phyloP scores from a whole-genome alignment of 2,797 vertebrate genomes.

The Pipistrellus kuhlii region DNA sequence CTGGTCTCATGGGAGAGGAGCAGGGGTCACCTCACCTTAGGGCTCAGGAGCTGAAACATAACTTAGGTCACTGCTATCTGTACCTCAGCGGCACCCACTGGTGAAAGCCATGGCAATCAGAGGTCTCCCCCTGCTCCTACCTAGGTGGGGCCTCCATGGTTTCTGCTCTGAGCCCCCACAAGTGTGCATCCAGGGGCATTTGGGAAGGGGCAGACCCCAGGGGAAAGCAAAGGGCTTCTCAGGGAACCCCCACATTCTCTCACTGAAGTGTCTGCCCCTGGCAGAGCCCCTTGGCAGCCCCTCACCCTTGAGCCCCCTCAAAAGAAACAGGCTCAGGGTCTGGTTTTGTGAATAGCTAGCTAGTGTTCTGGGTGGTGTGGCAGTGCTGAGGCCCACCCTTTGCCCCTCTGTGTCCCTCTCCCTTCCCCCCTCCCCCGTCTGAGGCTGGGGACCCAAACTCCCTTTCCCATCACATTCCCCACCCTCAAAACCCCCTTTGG shows the following conservation, averaged over 20 bases:
- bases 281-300: slow-evolving; percentile 66
- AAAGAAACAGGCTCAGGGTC: slow-evolving; percentile 78
- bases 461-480: neutral
- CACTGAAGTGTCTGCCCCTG: slow-evolving; percentile 82
- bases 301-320: neutral
- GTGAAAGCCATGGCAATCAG: slow-evolving; percentile 61
- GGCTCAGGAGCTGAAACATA: neutral
- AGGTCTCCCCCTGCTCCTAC: slow-evolving; percentile 71
- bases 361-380: slow-evolving; percentile 58
- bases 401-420: neutral
- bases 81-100: no score
- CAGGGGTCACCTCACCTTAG: neutral
- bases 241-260: slow-evolving; percentile 87
- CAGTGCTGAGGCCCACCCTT: slow-evolving; percentile 73
- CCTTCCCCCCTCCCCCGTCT: neutral
- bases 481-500: slow-evolving; percentile 78
- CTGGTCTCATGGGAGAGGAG: neutral
- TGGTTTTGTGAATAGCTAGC: slow-evolving; percentile 81
- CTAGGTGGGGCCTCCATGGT: slow-evolving; percentile 71
- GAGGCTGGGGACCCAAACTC: slow-evolving; percentile 56
- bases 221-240: slow-evolving; percentile 88
- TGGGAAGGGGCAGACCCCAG: slow-evolving; percentile 82
- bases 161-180: slow-evolving; percentile 75
- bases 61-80: neutral
- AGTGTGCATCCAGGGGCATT: slow-evolving; percentile 57